Conservation (phyloP, 2,888 invertebrate species). For the Priocnemis perturbator region DNA sequence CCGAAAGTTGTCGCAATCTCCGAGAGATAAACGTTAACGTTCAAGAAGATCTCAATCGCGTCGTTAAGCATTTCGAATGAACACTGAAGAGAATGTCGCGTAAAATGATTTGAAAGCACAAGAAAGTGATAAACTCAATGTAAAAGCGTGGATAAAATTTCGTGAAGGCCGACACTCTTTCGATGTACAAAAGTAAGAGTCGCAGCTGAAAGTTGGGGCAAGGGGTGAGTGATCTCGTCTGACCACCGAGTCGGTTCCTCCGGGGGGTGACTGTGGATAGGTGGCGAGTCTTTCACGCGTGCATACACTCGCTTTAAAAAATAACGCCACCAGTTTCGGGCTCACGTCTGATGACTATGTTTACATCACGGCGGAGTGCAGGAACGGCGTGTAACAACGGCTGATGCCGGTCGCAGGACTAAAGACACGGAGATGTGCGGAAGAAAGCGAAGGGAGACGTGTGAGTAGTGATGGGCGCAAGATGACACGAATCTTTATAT, state of each 20-base stretch:
- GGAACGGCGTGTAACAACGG: conserved; percentile 3
- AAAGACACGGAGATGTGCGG: neutral
- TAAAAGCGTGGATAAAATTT: too few relatives aligned
- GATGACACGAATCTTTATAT: too few relatives aligned
- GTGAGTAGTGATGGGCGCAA: too few relatives aligned
- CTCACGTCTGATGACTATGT: conserved; percentile 41
- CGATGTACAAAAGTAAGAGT: conserved; percentile 2
- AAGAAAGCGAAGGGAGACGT: neutral
- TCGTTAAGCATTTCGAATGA: too few relatives aligned
- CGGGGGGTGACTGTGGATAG: conserved; percentile 2
- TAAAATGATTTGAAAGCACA: too few relatives aligned
- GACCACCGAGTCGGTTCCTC: conserved; percentile 31
- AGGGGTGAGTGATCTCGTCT: conserved; percentile 20
- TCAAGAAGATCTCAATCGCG: too few relatives aligned
- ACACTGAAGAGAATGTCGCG: too few relatives aligned
- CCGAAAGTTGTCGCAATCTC: too few relatives aligned
- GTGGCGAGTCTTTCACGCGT: conserved; percentile 40
- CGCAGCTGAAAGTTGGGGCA: neutral
- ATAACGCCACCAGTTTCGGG: conserved; percentile 52
- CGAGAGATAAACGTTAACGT: too few relatives aligned
- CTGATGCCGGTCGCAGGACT: too few relatives aligned
- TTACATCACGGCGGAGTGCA: conserved; percentile 36
- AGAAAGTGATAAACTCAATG: too few relatives aligned
- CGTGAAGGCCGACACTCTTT: neutral
- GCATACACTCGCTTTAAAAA: conserved; percentile 42